Conservation (phyloP, 2,113 vertebrate genomes). For the Proteles cristata region DNA sequence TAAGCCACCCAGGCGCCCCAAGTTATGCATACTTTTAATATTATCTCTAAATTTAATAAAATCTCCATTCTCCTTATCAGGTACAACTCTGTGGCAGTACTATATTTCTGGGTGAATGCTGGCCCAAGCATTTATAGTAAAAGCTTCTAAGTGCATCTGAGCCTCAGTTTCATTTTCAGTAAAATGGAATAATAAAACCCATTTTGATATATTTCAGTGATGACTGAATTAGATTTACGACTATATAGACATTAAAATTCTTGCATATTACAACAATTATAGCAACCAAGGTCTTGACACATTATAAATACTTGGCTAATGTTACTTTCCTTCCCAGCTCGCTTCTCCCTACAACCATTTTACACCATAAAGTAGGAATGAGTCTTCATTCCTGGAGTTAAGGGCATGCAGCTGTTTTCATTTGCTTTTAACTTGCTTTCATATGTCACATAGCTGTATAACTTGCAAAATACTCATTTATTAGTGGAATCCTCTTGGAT, state of each 20-base stretch:
- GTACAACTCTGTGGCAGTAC: neutral
- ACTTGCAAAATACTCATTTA: conserved; percentile 2
- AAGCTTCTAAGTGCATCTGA: neutral
- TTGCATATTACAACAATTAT: neutral
- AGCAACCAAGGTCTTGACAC: too few species aligned
- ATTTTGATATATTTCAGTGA: neutral
- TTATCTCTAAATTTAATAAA: neutral
- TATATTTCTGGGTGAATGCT: neutral
- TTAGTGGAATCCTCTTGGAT: neutral
- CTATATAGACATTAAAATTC: neutral
- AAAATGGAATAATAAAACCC: neutral
- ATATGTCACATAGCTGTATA: neutral
- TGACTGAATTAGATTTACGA: neutral
- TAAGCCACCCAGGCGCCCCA: too few species aligned
- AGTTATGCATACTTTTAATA: neutral
- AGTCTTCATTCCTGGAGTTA: neutral
- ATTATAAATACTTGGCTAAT: neutral
- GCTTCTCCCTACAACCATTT: neutral
- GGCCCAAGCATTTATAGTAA: neutral
- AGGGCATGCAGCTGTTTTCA: neutral
- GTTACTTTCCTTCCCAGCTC: neutral
- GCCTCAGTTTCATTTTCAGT: neutral
- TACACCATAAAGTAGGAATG: neutral
- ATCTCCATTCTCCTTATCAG: neutral
- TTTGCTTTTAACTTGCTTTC: neutral